Evolutionary conservation across 2,113 vertebrate species (phyloP).

Genomic region (Jacana jacana): DNA sequence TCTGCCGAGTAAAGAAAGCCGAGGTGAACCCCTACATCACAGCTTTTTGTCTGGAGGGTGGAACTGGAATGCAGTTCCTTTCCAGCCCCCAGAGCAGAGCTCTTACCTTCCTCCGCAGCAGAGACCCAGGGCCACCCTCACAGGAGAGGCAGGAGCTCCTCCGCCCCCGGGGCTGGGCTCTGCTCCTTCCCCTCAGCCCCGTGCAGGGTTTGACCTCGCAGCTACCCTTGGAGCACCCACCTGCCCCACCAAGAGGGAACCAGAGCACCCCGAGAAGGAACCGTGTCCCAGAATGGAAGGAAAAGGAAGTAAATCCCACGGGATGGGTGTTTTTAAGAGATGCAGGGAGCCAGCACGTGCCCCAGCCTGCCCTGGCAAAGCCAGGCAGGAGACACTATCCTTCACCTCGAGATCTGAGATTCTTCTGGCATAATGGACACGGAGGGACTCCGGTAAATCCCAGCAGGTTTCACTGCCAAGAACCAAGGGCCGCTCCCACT

Average conservation of each 20-base stretch:
- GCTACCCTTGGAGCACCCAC: not conserved
- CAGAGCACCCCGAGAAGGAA: not conserved
- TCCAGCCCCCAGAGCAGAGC: not conserved
- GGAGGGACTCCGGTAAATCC: not conserved
- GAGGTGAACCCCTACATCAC: rapidly evolving
- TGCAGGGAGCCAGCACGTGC: no score
- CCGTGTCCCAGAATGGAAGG: not conserved
- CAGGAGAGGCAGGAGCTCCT: not conserved
- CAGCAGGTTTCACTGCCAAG: not conserved
- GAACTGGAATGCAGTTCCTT: not conserved
- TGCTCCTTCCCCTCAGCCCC: not conserved
- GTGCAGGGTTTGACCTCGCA: rapidly evolving
- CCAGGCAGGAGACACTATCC: not conserved
- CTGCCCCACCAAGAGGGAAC: not conserved
- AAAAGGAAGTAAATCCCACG: not conserved
- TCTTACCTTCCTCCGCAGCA: not conserved
- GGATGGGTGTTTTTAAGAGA: not conserved
- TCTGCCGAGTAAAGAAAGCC: not conserved
- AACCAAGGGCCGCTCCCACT: not conserved
- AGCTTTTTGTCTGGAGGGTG: no score
- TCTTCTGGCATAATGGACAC: rapidly evolving
- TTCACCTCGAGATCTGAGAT: not conserved
- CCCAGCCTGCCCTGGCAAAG: not conserved
- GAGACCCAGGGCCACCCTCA: rapidly evolving
- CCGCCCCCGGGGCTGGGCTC: not conserved